Evolutionary conservation across 2,113 vertebrate genomes (phyloP).

Genomic region (Coracopsis vasa): DNA sequence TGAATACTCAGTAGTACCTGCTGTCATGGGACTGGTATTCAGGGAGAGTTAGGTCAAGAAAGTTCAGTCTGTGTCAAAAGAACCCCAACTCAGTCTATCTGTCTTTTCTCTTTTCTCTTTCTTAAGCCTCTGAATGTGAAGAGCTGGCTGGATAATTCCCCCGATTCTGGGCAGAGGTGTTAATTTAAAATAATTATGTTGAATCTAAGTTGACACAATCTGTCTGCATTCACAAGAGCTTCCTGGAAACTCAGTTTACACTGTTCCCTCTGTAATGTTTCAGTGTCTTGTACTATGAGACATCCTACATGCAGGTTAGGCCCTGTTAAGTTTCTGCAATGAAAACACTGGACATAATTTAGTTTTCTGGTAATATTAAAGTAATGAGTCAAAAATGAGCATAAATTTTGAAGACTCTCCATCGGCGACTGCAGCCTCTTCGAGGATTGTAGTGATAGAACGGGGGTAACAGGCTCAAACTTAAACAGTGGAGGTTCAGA

Average conservation of each 20-base stretch:
- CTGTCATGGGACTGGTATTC: background rate
- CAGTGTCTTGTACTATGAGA: background rate
- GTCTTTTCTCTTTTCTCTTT: background rate
- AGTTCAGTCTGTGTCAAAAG: background rate
- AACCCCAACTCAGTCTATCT: background rate
- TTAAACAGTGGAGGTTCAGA: background rate
- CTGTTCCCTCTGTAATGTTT: background rate
- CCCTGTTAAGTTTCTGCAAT: background rate
- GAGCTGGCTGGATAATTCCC: background rate
- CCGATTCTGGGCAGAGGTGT: background rate
- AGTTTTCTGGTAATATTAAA: slow-evolving; percentile 39
- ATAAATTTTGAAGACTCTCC: background rate
- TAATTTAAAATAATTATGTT: background rate
- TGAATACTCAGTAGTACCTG: background rate
- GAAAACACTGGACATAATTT: background rate
- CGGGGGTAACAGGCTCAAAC: background rate
- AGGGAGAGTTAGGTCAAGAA: background rate
- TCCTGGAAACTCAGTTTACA: background rate
- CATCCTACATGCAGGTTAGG: background rate
- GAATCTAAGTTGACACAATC: background rate
- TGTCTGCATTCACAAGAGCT: background rate
- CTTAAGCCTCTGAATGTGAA: background rate
- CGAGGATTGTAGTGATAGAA: background rate
- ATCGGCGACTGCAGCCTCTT: background rate
- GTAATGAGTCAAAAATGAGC: slow-evolving; percentile 31